A percentile compares a stretch with the other conserved stretches of the same genome.
These are phyloP conservation scores for Tauraco hartlaubi DNA, from an alignment of 2,797 vertebrate species.

Conservation along the genomic window DNA sequence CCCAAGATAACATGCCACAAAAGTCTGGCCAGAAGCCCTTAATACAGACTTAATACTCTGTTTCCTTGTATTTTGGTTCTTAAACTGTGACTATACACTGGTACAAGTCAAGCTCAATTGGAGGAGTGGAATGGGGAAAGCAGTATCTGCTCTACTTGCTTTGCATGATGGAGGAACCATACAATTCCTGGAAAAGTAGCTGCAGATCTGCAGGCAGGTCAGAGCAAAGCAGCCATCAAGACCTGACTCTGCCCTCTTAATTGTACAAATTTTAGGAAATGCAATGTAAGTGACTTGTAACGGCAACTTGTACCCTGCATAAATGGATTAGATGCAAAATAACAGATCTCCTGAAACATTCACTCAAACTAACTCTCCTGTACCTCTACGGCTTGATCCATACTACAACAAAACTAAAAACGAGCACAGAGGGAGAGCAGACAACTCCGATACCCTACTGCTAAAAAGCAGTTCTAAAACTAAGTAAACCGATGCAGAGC, in stretches of 20 bases:
- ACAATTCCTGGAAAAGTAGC: background rate
- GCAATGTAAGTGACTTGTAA: background rate
- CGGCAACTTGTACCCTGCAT: background rate
- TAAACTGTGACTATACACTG: background rate
- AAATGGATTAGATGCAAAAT: background rate
- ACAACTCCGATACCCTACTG: too few relatives aligned
- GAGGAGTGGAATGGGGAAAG: background rate
- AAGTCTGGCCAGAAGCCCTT: background rate
- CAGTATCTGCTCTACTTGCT: background rate
- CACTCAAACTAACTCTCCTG: background rate
- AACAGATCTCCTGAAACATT: background rate
- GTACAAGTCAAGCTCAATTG: background rate
- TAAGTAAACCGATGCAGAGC: background rate
- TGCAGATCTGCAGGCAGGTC: background rate
- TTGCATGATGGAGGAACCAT: background rate
- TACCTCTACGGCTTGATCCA: background rate
- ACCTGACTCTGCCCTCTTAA: background rate
- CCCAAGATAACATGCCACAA: background rate
- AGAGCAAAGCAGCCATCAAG: background rate
- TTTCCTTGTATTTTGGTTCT: background rate
- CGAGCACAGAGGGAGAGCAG: background rate
- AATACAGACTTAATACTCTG: background rate
- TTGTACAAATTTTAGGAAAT: background rate
- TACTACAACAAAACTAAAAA: background rate
- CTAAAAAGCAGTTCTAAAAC: background rate